Evolutionary conservation across 2,888 invertebrate genomes (phyloP).

Genomic region (Lasioglossum figueresi): DNA sequence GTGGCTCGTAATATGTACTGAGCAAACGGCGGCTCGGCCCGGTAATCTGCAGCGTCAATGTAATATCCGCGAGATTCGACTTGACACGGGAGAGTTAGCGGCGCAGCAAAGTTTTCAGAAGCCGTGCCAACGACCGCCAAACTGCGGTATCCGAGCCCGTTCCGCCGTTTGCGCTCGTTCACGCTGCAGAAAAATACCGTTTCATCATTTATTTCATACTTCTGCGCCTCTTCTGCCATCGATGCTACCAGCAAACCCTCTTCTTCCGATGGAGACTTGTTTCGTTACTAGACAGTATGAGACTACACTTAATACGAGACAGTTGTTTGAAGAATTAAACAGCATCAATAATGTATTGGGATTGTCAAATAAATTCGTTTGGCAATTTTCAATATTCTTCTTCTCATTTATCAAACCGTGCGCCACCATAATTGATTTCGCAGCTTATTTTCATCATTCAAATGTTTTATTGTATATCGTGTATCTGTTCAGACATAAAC

Average conservation of each 20-base stretch:
- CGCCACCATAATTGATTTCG: no score
- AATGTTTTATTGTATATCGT: no score
- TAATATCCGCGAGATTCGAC: conserved; percentile 79
- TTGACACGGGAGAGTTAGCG: conserved; percentile 68
- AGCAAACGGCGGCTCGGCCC: conserved; percentile 76
- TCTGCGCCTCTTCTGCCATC: background rate
- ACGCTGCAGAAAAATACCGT: background rate
- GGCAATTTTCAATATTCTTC: no score
- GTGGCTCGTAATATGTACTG: conserved; percentile 78
- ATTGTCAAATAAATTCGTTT: no score
- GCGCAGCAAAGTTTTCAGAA: conserved; percentile 68
- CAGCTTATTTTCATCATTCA: no score
- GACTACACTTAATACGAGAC: no score
- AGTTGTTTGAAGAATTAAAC: no score
- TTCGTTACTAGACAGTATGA: no score
- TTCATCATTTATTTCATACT: background rate
- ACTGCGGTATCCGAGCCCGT: conserved; percentile 12
- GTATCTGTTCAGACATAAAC: no score
- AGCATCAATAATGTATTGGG: no score
- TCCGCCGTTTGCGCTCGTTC: conserved; percentile 30
- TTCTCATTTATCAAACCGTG: no score
- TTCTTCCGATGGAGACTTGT: background rate
- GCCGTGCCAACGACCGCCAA: conserved; percentile 59
- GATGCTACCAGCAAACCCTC: background rate
- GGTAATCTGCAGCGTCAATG: conserved; percentile 82